Base-by-base conservation (phyloP, 23 tunicate genomes). In the Botrylloides violaceus region DNA sequence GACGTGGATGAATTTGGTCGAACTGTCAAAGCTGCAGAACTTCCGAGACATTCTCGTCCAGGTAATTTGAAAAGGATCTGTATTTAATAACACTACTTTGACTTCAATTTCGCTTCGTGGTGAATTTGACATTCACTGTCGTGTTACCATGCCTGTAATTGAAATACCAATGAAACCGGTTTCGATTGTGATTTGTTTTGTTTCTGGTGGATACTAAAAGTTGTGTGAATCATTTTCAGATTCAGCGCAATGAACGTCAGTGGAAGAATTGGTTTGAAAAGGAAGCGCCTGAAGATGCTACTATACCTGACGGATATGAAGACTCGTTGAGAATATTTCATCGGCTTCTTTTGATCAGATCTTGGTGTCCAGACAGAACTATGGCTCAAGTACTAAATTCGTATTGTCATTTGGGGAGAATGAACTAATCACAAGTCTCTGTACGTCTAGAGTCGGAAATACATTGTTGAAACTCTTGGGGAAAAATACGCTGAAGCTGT, bases 201-300 rank as follows among this genome's bases (percentile, higher is more conserved):
- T 31, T 3, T 63, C 3, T 3, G 3, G 4, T 63, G 4, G 26
- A 4, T 28, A 3, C 4, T 28, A 63, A 29, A 26, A 12, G 19
- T 7, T 7, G 7, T 6, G 7, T 18, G 27, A 7, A 7, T 21
- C 64, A 9, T 68, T 22, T 37, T 1, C 50, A 90, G 97, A 70
- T 90, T 4, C 97, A 83, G 63, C 82, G 86, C 60, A 90, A 90
- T 64, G 97, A 90, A 47, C 78, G 68, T 50, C 97, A 90, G 36
- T 90, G 97, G 97, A 90, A 83, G 59, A 82, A 83, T 32, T 90
- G 97, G 97, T 90, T 90, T 70, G 97, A 90, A 59, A 90, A 90
- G 56, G 97, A 90, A 61, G 77, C 85, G 39, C 97, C 97, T 0
- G 97, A 90, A 49, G 81, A 83, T 49, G 75, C 97, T 0, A 60